These are phyloP conservation scores for Euura saliciscinereae DNA, from an alignment of 1,140 invertebrate species.

Conservation along the genomic window DNA sequence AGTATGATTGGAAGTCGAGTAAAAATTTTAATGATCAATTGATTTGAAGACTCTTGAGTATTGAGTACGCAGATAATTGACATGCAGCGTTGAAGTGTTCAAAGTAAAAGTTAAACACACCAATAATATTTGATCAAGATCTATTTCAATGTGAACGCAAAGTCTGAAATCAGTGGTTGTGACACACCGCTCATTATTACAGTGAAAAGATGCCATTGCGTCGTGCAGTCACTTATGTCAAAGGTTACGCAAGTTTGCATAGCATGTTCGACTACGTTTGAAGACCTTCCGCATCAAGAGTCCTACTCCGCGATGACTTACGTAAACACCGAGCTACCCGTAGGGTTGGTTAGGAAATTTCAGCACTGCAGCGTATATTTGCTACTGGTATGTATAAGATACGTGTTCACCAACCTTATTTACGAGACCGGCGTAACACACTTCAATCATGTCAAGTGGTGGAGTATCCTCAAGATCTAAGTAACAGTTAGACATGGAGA, in stretches of 20 bases:
- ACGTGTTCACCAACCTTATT: neutral
- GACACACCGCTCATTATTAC: too few species aligned
- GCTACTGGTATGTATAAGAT: neutral
- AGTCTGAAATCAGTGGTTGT: too few species aligned
- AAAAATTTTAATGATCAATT: too few species aligned
- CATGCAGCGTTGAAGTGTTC: too few species aligned
- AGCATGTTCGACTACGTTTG: neutral
- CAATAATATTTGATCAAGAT: too few species aligned
- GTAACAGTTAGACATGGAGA: too few species aligned
- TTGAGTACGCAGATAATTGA: too few species aligned
- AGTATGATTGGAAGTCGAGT: too few species aligned
- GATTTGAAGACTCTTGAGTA: too few species aligned
- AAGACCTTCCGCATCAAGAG: neutral
- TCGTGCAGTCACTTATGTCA: neutral
- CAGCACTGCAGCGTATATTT: neutral
- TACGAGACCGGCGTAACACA: neutral
- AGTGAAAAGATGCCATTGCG: too few species aligned
- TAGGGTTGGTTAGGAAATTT: neutral
- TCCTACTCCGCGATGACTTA: neutral
- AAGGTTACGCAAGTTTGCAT: neutral
- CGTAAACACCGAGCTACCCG: neutral
- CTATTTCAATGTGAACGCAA: too few species aligned
- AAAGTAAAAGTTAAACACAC: too few species aligned
- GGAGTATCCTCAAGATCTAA: neutral
- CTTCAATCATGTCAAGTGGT: conserved; percentile 4